A percentile compares a stretch with the other conserved stretches of the same genome.
Evolutionary conservation across 1,140 invertebrate species (phyloP).

Genomic region (Drosophila serrata): DNA sequence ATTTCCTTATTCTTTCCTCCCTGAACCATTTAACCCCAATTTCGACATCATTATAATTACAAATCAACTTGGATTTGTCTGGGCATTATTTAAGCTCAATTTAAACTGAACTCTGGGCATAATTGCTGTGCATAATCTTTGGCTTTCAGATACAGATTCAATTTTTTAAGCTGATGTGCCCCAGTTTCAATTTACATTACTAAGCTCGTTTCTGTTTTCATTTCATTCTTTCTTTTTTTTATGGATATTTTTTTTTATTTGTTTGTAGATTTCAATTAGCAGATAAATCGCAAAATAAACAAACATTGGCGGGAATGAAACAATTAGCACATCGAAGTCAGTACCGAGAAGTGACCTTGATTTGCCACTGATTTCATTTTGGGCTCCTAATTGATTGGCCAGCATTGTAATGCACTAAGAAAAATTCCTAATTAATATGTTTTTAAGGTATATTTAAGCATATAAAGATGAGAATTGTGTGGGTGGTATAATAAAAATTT

Average conservation of each 20-base stretch:
- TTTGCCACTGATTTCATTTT: slow-evolving; percentile 21
- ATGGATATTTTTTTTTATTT: too few relatives aligned
- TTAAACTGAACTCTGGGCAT: slow-evolving; percentile 21
- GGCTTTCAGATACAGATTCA: slow-evolving; percentile 6
- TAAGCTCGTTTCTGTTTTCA: not conserved
- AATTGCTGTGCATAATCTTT: slow-evolving; percentile 22
- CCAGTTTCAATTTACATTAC: slow-evolving; percentile 12
- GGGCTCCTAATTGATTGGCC: slow-evolving; percentile 36
- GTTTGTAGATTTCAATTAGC: slow-evolving; percentile 49
- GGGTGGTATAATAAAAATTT: too few relatives aligned
- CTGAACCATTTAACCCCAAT: slow-evolving; percentile 35
- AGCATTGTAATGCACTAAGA: slow-evolving; percentile 14
- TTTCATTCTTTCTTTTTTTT: not conserved
- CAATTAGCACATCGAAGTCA: slow-evolving; percentile 35
- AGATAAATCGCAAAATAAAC: slow-evolving; percentile 34
- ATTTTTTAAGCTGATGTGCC: slow-evolving; percentile 7
- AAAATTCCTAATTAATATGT: not conserved
- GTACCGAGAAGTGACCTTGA: not conserved
- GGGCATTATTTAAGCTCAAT: slow-evolving; percentile 27
- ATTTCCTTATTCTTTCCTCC: not conserved
- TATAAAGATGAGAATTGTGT: too few relatives aligned
- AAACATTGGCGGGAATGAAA: slow-evolving; percentile 11
- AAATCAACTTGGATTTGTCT: slow-evolving; percentile 26
- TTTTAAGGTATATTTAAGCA: not conserved
- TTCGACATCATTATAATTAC: not conserved